phyloP scores from a whole-genome alignment of 2,797 vertebrate genomes.

The Etheostoma perlongum region DNA sequence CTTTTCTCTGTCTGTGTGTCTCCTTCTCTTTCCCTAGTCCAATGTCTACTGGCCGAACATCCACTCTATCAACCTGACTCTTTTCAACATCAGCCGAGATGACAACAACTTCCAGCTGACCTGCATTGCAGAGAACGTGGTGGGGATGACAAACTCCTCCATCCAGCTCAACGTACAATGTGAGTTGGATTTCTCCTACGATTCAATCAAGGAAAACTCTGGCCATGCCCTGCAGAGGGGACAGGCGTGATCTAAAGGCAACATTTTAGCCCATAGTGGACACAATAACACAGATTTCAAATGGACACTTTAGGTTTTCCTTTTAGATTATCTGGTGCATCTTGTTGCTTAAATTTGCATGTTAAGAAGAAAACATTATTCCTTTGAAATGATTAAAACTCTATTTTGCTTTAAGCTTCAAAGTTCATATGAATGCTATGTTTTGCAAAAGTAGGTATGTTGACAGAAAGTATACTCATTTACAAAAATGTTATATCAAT shows the following conservation, averaged over 20 bases:
- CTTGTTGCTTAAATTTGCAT: slow-evolving; percentile 6
- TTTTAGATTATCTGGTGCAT: not conserved
- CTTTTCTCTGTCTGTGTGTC: slow-evolving; percentile 16
- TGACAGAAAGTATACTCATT: slow-evolving; percentile 33
- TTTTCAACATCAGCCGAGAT: slow-evolving; percentile 95
- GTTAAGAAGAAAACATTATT: slow-evolving; percentile 4
- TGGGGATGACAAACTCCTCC: slow-evolving; percentile 97
- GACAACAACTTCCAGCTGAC: slow-evolving; percentile 95
- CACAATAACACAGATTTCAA: not conserved
- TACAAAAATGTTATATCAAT: slow-evolving; percentile 40
- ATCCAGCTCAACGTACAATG: slow-evolving; percentile 95
- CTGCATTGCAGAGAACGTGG: slow-evolving; percentile 97
- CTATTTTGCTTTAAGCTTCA: not conserved
- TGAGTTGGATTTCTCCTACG: slow-evolving; percentile 79
- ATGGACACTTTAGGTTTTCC: not conserved
- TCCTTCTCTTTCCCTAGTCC: slow-evolving; percentile 82
- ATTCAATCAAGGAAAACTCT: not conserved
- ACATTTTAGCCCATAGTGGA: no score
- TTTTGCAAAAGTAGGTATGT: slow-evolving; percentile 11
- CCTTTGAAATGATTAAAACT: not conserved
- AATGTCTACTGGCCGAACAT: slow-evolving; percentile 98
- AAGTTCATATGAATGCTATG: slow-evolving; percentile 13
- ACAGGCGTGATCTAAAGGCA: not conserved
- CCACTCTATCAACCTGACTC: slow-evolving; percentile 96
- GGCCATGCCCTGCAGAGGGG: not conserved